Percentiles rank a stretch among this genome's conserved stretches.
These are phyloP conservation scores for Ceramica pisi DNA, from an alignment of 2,888 invertebrate genomes.

Conservation along the genomic window DNA sequence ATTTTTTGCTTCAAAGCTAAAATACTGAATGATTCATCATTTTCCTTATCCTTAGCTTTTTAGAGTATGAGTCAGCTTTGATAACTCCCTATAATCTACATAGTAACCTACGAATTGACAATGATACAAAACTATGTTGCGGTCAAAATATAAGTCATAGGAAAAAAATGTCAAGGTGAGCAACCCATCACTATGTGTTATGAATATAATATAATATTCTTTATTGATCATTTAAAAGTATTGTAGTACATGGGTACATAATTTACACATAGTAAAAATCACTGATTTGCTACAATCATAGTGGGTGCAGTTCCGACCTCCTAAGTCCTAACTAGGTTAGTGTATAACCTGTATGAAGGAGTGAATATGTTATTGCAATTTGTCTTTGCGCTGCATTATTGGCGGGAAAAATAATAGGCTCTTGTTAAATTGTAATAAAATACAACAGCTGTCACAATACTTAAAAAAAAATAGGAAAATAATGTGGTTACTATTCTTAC, in stretches of 20 bases:
- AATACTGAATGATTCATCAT: slow-evolving; percentile 42
- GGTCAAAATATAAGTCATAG: slow-evolving; percentile 42
- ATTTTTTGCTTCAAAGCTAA: slow-evolving; percentile 11
- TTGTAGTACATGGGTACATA: too few species aligned
- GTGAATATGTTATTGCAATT: slow-evolving; percentile 38
- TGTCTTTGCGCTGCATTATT: slow-evolving; percentile 6
- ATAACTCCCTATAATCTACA: background rate
- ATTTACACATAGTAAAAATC: too few species aligned
- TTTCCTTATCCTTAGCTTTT: background rate
- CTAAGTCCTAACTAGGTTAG: too few species aligned
- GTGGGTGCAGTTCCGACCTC: too few species aligned
- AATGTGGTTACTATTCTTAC: background rate
- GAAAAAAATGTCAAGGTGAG: slow-evolving; percentile 43
- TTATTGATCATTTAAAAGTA: too few species aligned
- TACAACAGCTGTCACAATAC: background rate
- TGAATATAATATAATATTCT: too few species aligned
- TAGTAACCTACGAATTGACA: background rate
- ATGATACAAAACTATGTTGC: slow-evolving; percentile 8
- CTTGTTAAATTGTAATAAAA: slow-evolving; percentile 5
- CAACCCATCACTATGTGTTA: slow-evolving; percentile 21
- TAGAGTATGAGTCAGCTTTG: slow-evolving; percentile 23
- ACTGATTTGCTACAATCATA: too few species aligned
- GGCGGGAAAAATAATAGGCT: background rate
- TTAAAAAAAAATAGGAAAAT: slow-evolving; percentile 7
- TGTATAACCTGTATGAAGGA: too few species aligned